phyloP scores from a whole-genome alignment of 2,113 vertebrate genomes.

The Micromys minutus region DNA sequence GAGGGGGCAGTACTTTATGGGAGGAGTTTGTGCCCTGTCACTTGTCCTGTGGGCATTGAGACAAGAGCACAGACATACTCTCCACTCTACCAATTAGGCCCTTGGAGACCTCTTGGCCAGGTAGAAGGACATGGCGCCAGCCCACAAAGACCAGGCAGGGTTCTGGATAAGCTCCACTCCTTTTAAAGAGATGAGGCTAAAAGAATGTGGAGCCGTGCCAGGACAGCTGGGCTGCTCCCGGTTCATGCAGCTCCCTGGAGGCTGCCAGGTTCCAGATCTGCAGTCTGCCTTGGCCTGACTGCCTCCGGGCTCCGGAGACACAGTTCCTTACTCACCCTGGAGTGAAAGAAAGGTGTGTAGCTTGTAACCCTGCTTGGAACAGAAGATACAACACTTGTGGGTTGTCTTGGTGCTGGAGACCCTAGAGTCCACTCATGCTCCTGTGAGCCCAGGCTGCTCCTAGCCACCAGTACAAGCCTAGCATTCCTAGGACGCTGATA shows the following conservation, averaged over 20 bases:
- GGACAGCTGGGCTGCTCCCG: neutral
- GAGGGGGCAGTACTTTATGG: neutral
- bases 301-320: neutral
- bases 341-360: fast-evolving
- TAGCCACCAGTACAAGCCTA: neutral
- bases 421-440: neutral
- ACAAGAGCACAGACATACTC: neutral
- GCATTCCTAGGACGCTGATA: neutral
- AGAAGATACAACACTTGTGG: fast-evolving
- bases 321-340: neutral
- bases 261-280: neutral
- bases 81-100: neutral
- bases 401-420: neutral
- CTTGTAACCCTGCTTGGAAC: neutral
- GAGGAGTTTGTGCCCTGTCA: neutral
- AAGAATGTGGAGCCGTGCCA: slow-evolving; percentile 64
- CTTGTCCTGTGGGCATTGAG: neutral
- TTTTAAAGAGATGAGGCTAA: slow-evolving; percentile 70
- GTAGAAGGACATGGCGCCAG: slow-evolving; percentile 35
- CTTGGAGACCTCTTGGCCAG: neutral
- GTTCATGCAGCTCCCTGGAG: neutral
- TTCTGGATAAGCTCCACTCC: slow-evolving; percentile 43
- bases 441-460: neutral
- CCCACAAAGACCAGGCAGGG: neutral
- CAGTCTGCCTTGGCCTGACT: neutral